phyloP scores from a whole-genome alignment of 2,797 vertebrate species.

The Anguilla anguilla region DNA sequence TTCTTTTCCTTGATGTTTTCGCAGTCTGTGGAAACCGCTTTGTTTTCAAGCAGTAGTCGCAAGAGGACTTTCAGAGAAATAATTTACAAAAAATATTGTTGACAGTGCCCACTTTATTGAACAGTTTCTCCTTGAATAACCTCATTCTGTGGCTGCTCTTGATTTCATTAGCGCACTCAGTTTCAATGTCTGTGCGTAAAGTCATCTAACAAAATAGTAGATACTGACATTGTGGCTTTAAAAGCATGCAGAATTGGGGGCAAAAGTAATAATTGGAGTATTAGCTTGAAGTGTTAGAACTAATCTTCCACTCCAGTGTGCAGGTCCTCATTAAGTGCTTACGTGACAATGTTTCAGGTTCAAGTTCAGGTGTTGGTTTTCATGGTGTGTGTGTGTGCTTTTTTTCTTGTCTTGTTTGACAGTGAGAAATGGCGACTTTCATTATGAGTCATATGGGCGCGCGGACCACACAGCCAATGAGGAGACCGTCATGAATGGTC shows the following conservation, averaged over 20 bases:
- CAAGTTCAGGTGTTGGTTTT: background rate
- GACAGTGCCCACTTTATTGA: background rate
- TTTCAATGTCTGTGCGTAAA: too few species aligned
- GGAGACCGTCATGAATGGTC: conserved; percentile 76
- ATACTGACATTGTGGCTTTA: background rate
- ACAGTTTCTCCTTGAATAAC: background rate
- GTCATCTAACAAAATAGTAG: background rate
- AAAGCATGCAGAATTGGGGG: background rate
- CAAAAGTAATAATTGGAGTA: background rate
- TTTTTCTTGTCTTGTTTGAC: conserved; percentile 40
- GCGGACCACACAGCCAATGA: conserved; percentile 90
- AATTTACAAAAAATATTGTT: background rate
- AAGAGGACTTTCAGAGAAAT: background rate
- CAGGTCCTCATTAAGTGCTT: background rate
- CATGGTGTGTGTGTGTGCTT: background rate
- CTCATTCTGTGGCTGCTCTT: background rate
- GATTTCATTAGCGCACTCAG: background rate
- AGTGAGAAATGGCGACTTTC: conserved; percentile 87
- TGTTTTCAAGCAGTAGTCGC: background rate
- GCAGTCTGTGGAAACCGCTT: background rate
- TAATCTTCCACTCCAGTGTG: background rate
- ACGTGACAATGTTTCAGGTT: background rate
- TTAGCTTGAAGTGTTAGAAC: background rate
- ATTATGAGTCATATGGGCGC: conserved; percentile 96
- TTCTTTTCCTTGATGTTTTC: background rate